Evolutionary conservation across 2,888 invertebrate genomes (phyloP), one percentile per base, ranked within the genome.

Genomic region (Volucella inanis): DNA sequence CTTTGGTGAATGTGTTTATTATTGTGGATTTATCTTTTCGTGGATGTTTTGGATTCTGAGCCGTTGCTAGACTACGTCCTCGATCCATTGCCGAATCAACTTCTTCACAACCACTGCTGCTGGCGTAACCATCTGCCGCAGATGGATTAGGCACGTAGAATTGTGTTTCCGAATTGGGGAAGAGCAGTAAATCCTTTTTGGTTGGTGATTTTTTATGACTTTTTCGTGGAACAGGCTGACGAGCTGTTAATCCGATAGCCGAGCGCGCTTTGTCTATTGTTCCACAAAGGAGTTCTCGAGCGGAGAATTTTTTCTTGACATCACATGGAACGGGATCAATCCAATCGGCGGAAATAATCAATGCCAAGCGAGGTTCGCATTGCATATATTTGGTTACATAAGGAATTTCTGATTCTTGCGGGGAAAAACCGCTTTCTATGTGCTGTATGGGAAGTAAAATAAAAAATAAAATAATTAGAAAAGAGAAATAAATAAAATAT

Each of bases 321-420:
- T 89, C 89, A 75, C 85, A 87, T 9, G 88, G 52, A 71, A 89
- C 70, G 4, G 87, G 84, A 12, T 61, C 57, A 55, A 91, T 88
- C 88, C 90, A 90, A 79, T 90, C 90, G 18, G 90, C 90, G 10
- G 91, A 89, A 12, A 90, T 78, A 62, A 91, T 89, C 72, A 91
- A 88, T 3, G 89, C 81, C 45, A 89, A 75, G 1, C 61, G 18
- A 2, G 90, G 87, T 8, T 90, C 89, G 87, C 89, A 89, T 55
- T 77, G 67, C 78, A 90, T 87, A 67, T 90, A 91, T 8, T 88
- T 87, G 3, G 50, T 22, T 3, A 88, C 75, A 67, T 89, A 91
- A 3, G 87, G 82, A 59, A 90, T 88, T 65, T 89, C 88, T 22
- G 88, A 86, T 12, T 87, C 87, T 88, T 91, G 91, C 12, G 91